phyloP scores from a whole-genome alignment of 35 echinoderm and acorn worm genomes.

The Amphiura filiformis region DNA sequence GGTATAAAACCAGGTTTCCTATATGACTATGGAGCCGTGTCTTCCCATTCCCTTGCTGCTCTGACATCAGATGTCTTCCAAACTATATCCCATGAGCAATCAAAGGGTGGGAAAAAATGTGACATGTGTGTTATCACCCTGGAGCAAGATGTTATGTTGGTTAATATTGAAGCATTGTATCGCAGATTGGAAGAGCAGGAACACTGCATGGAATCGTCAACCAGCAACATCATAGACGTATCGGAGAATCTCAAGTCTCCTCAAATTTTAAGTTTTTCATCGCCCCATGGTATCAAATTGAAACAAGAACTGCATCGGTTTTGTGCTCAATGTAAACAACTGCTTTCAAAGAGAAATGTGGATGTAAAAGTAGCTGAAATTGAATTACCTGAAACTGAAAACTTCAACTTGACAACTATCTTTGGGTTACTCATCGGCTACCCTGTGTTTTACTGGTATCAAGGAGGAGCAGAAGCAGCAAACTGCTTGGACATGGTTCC shows the following conservation, averaged over 20 bases:
- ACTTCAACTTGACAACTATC: slow-evolving; percentile 59
- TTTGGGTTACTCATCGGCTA: slow-evolving; percentile 80
- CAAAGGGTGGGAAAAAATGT: not conserved
- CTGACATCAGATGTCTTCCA: not conserved
- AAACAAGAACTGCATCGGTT: not conserved
- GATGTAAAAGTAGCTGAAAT: not conserved
- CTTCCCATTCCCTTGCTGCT: not conserved
- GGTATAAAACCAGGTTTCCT: slow-evolving; percentile 54
- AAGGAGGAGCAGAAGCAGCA: not conserved
- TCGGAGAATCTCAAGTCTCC: not conserved
- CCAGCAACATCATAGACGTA: not conserved
- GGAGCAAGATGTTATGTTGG: slow-evolving; percentile 1
- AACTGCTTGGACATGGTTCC: slow-evolving; percentile 65
- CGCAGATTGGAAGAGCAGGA: not conserved
- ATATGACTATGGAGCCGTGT: slow-evolving; percentile 31
- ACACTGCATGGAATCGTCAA: not conserved
- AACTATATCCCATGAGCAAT: too few species aligned
- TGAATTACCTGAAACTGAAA: not conserved
- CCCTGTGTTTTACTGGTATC: slow-evolving; percentile 72
- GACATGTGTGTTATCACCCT: slow-evolving; percentile 8
- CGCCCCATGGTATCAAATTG: not conserved
- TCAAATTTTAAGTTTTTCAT: not conserved
- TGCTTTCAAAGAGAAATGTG: not conserved
- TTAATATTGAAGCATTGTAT: not conserved
- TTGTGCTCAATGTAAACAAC: not conserved